Evolutionary conservation across 2,888 invertebrate species (phyloP).

Genomic region (Stenchaetothrips biformis): DNA sequence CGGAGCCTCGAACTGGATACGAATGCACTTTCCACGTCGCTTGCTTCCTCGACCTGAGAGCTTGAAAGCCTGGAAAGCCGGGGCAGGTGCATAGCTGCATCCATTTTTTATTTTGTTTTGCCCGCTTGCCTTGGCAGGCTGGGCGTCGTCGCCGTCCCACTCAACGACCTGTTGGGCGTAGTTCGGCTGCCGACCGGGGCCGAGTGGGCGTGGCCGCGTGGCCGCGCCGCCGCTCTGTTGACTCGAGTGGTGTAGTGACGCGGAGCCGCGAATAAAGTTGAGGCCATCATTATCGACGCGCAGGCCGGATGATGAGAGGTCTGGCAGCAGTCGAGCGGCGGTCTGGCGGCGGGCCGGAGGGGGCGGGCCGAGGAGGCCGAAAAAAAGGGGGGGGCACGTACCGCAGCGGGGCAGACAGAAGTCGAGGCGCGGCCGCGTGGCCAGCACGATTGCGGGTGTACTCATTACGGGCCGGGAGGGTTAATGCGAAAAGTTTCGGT

Average conservation of each 20-base stretch:
- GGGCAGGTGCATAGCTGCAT: neutral
- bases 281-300: no score
- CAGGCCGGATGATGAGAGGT: no score
- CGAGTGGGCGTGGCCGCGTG: neutral
- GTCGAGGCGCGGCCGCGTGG: neutral
- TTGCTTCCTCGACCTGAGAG: neutral
- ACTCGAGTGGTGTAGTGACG: neutral
- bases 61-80: neutral
- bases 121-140: no score
- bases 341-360: neutral
- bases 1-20: neutral
- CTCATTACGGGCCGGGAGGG: conserved; percentile 10
- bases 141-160: neutral
- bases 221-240: neutral
- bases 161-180: neutral
- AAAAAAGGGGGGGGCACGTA: neutral
- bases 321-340: no score
- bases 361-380: neutral
- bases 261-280: no score
- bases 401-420: neutral
- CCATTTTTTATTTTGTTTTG: no score
- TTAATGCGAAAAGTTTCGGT: conserved; percentile 16
- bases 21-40: no score
- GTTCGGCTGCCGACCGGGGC: neutral
- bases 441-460: conserved; percentile 17